A percentile compares a stretch with the other conserved stretches of the same genome.
These are phyloP conservation scores for Baryphthengus martii DNA, from an alignment of 2,113 vertebrate species.

Conservation along the genomic window DNA sequence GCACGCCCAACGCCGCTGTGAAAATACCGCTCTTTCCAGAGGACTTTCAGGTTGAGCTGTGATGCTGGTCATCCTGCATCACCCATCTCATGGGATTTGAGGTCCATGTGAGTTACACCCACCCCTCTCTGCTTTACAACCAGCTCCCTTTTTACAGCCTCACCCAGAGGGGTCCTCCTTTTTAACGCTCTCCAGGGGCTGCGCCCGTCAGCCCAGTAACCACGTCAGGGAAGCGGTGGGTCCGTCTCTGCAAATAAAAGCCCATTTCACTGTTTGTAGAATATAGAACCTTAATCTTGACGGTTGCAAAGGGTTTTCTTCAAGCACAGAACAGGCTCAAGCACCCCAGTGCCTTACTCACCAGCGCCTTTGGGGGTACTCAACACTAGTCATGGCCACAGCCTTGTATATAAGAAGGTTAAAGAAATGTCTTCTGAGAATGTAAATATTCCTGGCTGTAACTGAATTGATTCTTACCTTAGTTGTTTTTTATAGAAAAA, in stretches of 20 bases:
- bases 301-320: background rate
- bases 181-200: background rate
- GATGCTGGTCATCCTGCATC: too few species aligned
- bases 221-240: background rate
- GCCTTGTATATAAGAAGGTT: background rate
- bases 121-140: background rate
- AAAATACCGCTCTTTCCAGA: background rate
- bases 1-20: accelerated
- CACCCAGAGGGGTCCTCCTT: background rate
- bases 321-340: accelerated
- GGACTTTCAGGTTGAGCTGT: background rate
- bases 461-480: background rate
- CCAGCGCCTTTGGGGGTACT: background rate
- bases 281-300: background rate
- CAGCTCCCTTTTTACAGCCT: accelerated
- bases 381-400: background rate
- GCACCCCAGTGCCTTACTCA: background rate
- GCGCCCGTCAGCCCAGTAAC: accelerated
- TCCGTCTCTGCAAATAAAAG: background rate
- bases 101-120: background rate
- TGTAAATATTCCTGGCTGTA: conserved; percentile 22
- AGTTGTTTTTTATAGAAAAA: background rate
- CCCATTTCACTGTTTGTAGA: background rate
- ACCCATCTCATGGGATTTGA: background rate
- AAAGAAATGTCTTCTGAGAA: background rate